These are phyloP conservation scores for Ennomos erosarius DNA, from an alignment of 2,888 invertebrate genomes.

Conservation along the genomic window DNA sequence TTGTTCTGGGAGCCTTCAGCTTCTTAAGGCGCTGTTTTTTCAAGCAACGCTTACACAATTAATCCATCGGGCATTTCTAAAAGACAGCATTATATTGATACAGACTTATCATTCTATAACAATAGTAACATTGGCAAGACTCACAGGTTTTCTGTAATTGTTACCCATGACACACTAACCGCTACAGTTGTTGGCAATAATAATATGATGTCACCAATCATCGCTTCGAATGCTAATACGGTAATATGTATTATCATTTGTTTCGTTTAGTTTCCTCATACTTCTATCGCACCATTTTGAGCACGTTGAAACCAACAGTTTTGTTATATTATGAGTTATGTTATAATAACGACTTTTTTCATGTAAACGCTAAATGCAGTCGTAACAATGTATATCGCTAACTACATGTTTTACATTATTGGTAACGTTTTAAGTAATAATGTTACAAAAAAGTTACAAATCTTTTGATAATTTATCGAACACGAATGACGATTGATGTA, in stretches of 20 bases:
- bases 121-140: background rate
- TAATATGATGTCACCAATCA: slow-evolving; percentile 51
- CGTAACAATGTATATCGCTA: too few relatives aligned
- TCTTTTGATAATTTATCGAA: background rate
- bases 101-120: too few relatives aligned
- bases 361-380: too few relatives aligned
- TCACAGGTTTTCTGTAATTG: slow-evolving; percentile 32
- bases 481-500: background rate
- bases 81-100: too few relatives aligned
- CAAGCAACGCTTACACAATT: too few relatives aligned
- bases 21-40: too few relatives aligned
- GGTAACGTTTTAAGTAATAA: too few relatives aligned
- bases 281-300: background rate
- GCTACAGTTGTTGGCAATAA: slow-evolving; percentile 24
- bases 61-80: too few relatives aligned
- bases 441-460: too few relatives aligned
- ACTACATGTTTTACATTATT: slow-evolving; percentile 4
- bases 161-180: slow-evolving; percentile 53
- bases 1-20: too few relatives aligned
- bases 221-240: slow-evolving; percentile 40
- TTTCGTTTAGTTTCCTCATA: slow-evolving; percentile 12
- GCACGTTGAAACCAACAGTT: slow-evolving; percentile 2
- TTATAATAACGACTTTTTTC: too few relatives aligned
- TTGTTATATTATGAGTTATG: slow-evolving; percentile 10
- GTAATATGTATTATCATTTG: background rate